Percentiles rank a stretch among this genome's conserved stretches.
Conservation (phyloP, 1,140 invertebrate genomes). For the Diachasma alloeum region DNA sequence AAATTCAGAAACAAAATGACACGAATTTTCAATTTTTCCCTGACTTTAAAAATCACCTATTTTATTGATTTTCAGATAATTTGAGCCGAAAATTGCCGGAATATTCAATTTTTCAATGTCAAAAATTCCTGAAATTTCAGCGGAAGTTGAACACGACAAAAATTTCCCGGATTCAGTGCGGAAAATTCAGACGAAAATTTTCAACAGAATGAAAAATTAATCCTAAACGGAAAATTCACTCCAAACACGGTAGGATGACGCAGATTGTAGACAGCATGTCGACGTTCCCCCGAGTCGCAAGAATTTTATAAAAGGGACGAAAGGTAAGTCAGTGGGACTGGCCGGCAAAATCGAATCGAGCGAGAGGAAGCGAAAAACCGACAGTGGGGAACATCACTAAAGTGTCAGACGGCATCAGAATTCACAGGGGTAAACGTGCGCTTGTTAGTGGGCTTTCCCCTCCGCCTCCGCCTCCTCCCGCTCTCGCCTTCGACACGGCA, state of each 20-base stretch:
- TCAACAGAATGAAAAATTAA: too few species aligned
- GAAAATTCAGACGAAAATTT: too few species aligned
- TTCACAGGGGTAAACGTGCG: constrained; percentile 53
- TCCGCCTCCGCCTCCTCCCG: constrained; percentile 7
- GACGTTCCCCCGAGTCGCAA: constrained; percentile 15
- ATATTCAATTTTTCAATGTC: too few species aligned
- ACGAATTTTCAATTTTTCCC: too few species aligned
- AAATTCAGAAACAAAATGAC: too few species aligned
- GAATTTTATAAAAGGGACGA: constrained; percentile 9
- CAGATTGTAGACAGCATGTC: constrained; percentile 8
- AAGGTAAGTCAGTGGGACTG: constrained; percentile 16
- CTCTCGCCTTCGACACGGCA: constrained; percentile 21
- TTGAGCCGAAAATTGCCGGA: too few species aligned
- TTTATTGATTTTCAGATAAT: too few species aligned
- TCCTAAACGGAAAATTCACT: not conserved
- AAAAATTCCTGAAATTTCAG: too few species aligned
- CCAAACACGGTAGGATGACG: not conserved
- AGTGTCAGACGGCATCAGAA: constrained; percentile 58
- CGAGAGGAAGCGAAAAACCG: constrained; percentile 27
- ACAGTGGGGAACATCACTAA: constrained; percentile 55
- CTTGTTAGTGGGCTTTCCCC: constrained; percentile 50
- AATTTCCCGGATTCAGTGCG: too few species aligned
- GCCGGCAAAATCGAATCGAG: constrained; percentile 4
- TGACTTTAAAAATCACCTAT: too few species aligned
- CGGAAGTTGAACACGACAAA: too few species aligned